Conservation (phyloP, 2,797 vertebrate species). For the Bradypus variegatus region DNA sequence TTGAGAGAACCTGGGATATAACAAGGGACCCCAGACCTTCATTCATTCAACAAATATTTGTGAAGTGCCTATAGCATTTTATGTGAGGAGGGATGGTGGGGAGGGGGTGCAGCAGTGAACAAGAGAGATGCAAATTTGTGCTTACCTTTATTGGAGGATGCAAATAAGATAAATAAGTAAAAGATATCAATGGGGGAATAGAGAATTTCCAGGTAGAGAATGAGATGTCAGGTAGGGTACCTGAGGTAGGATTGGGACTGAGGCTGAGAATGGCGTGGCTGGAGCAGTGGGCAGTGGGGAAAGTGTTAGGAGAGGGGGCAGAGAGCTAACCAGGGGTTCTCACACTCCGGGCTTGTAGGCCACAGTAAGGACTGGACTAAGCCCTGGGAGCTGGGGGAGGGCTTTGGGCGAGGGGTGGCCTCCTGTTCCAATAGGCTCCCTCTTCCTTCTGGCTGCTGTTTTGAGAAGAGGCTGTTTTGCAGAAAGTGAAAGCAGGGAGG, state of each 20-base stretch:
- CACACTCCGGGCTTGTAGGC: neutral
- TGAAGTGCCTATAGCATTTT: neutral
- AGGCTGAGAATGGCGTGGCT: neutral
- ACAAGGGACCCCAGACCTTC: neutral
- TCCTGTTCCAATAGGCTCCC: neutral
- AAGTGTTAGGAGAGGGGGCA: neutral
- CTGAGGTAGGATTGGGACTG: neutral
- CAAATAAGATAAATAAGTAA: neutral
- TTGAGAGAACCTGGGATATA: neutral
- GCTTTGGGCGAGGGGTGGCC: neutral
- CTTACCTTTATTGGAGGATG: neutral
- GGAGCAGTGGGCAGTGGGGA: neutral
- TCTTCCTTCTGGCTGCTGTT: neutral
- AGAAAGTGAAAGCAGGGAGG: neutral
- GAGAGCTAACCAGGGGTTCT: too few relatives aligned
- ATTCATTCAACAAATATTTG: neutral
- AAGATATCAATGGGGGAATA: neutral
- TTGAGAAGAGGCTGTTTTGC: neutral
- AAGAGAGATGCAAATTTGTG: neutral
- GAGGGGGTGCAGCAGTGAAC: neutral
- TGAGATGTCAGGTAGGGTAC: neutral
- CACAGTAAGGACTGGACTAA: neutral
- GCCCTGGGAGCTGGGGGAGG: neutral
- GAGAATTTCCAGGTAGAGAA: neutral
- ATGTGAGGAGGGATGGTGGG: neutral